Conservation (phyloP, 2,797 vertebrate species). For the Silurus lanzhouensis region DNA sequence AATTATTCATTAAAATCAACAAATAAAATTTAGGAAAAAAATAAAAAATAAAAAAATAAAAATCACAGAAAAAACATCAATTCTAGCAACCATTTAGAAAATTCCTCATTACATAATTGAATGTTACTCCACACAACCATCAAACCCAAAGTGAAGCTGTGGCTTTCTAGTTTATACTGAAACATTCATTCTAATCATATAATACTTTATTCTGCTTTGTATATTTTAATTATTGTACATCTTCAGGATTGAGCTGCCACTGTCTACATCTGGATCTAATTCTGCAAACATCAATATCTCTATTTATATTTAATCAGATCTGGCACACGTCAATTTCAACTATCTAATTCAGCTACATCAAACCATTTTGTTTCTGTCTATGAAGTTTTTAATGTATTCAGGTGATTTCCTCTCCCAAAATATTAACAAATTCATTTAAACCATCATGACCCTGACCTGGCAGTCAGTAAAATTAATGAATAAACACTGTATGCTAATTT, state of each 20-base stretch:
- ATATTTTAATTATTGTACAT: background rate
- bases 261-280: background rate
- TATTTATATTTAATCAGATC: background rate
- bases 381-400: background rate
- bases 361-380: background rate
- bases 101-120: background rate
- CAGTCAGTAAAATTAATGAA: background rate
- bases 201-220: background rate
- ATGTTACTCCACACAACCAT: background rate
- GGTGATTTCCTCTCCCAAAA: background rate
- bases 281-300: background rate
- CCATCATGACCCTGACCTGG: background rate
- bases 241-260: background rate
- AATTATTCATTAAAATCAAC: too few species aligned
- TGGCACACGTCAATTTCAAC: background rate
- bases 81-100: background rate
- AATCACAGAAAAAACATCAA: background rate
- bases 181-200: background rate
- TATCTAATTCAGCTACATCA: background rate
- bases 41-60: too few species aligned
- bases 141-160: background rate
- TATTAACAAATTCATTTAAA: background rate
- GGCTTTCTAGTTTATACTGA: background rate
- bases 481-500: background rate
- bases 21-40: too few species aligned